These are phyloP conservation scores for Hippocampus barbouri DNA, from an alignment of 2,113 vertebrate genomes.

Conservation along the genomic window DNA sequence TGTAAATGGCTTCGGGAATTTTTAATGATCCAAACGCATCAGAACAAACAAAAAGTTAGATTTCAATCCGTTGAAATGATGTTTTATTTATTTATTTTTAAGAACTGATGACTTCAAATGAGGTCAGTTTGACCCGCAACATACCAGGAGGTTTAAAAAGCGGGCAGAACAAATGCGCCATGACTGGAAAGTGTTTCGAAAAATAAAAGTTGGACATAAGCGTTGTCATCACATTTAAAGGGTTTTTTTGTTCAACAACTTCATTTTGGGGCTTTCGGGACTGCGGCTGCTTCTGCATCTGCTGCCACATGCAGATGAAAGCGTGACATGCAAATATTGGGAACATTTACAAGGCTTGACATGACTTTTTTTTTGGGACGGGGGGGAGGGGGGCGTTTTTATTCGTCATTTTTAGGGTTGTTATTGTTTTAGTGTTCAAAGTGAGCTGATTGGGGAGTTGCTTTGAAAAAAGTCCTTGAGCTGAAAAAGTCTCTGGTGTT, in stretches of 20 bases:
- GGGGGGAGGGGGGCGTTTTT: no score
- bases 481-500: conserved; percentile 77
- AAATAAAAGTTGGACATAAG: background rate
- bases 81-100: no score
- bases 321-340: conserved; percentile 3
- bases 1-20: no score
- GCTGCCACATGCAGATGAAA: background rate
- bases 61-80: no score
- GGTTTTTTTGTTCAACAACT: background rate
- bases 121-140: no score
- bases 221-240: background rate
- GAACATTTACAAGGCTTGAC: background rate
- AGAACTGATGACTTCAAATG: no score
- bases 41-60: no score
- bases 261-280: background rate
- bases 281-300: background rate
- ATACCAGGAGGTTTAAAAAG: no score
- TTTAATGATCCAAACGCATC: no score
- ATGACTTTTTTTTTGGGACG: background rate
- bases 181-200: background rate
- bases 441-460: background rate
- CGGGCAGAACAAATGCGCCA: no score
- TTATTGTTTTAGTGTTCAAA: background rate
- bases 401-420: background rate
- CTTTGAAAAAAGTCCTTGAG: conserved; percentile 65